A percentile compares a stretch with the other conserved stretches of the same genome.
These are phyloP conservation scores for Hyles lineata DNA, from an alignment of 2,888 invertebrate species.

Conservation along the genomic window DNA sequence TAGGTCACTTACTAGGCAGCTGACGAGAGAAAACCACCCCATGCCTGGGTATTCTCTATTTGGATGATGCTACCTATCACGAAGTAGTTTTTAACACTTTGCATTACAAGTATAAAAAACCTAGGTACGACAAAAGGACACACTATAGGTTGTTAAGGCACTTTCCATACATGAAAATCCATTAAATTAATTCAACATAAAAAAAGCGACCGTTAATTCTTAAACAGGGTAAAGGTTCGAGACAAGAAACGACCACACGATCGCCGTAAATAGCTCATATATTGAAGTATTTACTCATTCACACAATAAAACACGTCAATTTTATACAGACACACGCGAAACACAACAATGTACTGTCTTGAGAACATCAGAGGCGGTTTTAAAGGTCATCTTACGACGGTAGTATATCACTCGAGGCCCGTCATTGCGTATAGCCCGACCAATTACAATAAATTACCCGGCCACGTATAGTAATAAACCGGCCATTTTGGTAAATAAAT, in stretches of 20 bases:
- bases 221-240: constrained; percentile 9
- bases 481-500: constrained; percentile 77
- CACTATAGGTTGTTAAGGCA: background rate
- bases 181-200: constrained; percentile 21
- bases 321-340: constrained; percentile 42
- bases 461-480: constrained; percentile 65
- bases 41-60: too few species aligned
- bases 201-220: constrained; percentile 10
- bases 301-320: constrained; percentile 49
- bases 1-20: too few species aligned
- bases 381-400: constrained; percentile 31
- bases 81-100: background rate
- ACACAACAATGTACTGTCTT: constrained; percentile 30
- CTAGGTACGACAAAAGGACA: background rate
- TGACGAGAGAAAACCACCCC: too few species aligned
- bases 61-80: too few species aligned
- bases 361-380: constrained; percentile 23
- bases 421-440: constrained; percentile 69
- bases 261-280: constrained; percentile 44
- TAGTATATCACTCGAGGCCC: constrained; percentile 54
- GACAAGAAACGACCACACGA: constrained; percentile 22
- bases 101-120: background rate
- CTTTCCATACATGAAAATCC: constrained; percentile 17
- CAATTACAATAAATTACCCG: constrained; percentile 79
- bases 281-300: constrained; percentile 54